Percentiles rank a stretch among this genome's conserved stretches.
phyloP scores from a whole-genome alignment of 2,113 vertebrate genomes.

The Motacilla tschutschensis region DNA sequence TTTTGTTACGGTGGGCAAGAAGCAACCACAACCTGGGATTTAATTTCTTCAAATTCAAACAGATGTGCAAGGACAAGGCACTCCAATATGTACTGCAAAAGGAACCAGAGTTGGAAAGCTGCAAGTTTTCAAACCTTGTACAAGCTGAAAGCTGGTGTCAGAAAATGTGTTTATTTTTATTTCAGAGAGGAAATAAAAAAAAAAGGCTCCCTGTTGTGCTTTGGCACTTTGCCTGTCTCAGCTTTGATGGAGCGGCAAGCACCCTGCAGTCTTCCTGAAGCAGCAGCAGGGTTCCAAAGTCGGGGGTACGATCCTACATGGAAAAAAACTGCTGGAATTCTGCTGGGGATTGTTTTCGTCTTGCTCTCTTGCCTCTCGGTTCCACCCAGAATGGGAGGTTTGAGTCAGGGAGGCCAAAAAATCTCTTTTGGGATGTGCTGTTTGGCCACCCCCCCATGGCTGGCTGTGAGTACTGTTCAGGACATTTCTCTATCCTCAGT shows the following conservation, averaged over 20 bases:
- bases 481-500: neutral
- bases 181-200: neutral
- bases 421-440: neutral
- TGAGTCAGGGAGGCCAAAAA: neutral
- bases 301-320: fast-evolving
- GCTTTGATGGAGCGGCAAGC: neutral
- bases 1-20: neutral
- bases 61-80: neutral
- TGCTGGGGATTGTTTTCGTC: neutral
- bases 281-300: neutral
- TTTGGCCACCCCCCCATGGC: neutral
- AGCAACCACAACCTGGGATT: neutral
- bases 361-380: neutral
- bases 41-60: neutral
- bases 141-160: neutral
- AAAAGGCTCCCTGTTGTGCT: neutral
- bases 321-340: neutral
- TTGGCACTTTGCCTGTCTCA: slow-evolving; percentile 4
- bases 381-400: neutral
- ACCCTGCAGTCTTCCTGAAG: slow-evolving; percentile 6
- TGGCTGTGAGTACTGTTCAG: neutral
- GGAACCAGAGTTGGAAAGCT: neutral
- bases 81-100: neutral
- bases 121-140: neutral
- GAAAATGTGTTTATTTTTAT: slow-evolving; percentile 19